Evolutionary conservation across 2,888 invertebrate species (phyloP), one percentile per base, ranked within the genome.

Genomic region (Ecdyonurus torrentis): DNA sequence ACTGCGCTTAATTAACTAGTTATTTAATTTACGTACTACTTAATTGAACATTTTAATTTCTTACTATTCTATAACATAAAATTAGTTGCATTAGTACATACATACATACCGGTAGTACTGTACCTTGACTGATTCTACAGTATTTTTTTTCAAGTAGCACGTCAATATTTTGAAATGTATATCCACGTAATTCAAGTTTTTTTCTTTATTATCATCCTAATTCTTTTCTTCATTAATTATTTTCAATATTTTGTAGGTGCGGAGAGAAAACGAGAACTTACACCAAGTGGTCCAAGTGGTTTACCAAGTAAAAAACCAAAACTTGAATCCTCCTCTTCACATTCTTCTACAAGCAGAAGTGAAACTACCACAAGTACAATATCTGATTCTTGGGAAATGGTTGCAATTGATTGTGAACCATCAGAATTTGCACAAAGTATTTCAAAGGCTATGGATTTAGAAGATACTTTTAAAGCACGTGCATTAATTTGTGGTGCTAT

Each of bases 401-500:
- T 83, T 55, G 89, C 89, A 0, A 75, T 87, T 19, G 94, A 94
- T 63, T 86, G 88, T 66, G 94, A 94, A 65, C 81, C 89, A 15
- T 80, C 83, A 3, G 90, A 89, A 65, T 77, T 94, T 20, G 84
- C 91, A 18, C 83, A 85, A 22, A 82, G 83, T 72, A 84, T 92
- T 2, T 76, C 88, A 59, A 83, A 86, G 66, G 87, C 89, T 2
- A 79, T 87, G 66, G 89, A 90, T 66, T 83, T 83, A 63, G 87
- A 85, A 66, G 91, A 93, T 72, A 85, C 83, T 62, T 91, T 89
- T 71, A 83, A 89, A 78, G 79, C 89, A 74, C 83, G 84, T 60
- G 85, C 85, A 0, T 79, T 91, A 5, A 77, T 96, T n/a, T 89
- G 93, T 68, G 93, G 94, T 1, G 87, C 90, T n/a, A 85, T 95